Base-by-base conservation (phyloP, 1,140 invertebrate genomes). In the Solenopsis invicta region DNA sequence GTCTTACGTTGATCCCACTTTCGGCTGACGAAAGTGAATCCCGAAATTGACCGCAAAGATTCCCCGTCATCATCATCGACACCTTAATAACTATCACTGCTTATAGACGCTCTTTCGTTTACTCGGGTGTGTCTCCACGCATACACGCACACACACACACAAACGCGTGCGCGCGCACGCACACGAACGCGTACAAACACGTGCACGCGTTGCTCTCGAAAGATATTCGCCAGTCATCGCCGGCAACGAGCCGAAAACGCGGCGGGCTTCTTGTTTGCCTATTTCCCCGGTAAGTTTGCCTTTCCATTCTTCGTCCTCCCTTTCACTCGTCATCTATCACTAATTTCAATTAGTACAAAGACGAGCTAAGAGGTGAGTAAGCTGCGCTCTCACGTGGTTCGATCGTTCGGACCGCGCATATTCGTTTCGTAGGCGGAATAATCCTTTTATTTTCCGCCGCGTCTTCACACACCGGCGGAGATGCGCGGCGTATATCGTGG, bases 1-100 rank as follows among this genome's bases (percentile, higher is more conserved):
- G 86, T 87, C 80, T 87, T 59, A 85, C 84, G 66, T 86, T 86
- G 77, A 77, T 81, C 72, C 78, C n/a, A 77, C 82, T 85, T 56
- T 78, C 50, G 75, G 72, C 45, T 41, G 54, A 56, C 74, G 48
- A 88, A 69, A 89, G 71, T 61, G 87, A 89, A 90, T 87, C 74
- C 85, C 74, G 59, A 62, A 81, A 64, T 82, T 77, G 72, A 80
- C 77, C 87, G 69, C 87, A 86, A 81, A 69, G 77, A 80, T 77
- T 75, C 69, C 52, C 45, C 80, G 16, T 74, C 80, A 74, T 84
- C 80, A 82, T 74, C 54, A 45, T 61, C 80, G 69, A 75, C 80
- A 75, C 69, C 80, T 69, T 59, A 82, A 82, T 84, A 84, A 74
- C 80, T 56, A 75, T 84, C 69, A 61, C 80, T 48, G 50, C 80